phyloP scores from a whole-genome alignment of 2,888 invertebrate genomes.

The Timandra comae region DNA sequence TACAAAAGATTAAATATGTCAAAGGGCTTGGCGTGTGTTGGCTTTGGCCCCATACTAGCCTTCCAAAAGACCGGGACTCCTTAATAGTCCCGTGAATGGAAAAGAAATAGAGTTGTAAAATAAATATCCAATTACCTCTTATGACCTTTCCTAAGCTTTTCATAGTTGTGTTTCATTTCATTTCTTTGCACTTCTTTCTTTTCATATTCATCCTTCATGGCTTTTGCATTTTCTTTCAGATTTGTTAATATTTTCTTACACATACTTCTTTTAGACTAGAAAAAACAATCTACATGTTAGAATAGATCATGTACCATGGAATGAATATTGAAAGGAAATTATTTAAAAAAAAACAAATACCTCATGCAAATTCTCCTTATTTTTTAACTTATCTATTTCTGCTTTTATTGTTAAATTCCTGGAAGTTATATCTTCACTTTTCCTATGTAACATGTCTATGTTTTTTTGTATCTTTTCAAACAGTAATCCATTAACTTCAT shows the following conservation, averaged over 20 bases:
- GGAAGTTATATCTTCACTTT: constrained; percentile 62
- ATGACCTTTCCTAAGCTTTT: constrained; percentile 70
- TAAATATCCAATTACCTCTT: constrained; percentile 45
- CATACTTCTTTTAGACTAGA: constrained; percentile 54
- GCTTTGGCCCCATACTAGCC: no score
- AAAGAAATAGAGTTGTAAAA: no score
- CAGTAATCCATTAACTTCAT: constrained; percentile 35
- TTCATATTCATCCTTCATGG: constrained; percentile 62
- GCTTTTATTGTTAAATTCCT: constrained; percentile 53
- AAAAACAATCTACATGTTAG: constrained; percentile 9
- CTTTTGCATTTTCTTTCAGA: constrained; percentile 55
- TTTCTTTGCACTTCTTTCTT: constrained; percentile 77
- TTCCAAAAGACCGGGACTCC: no score
- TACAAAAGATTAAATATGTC: no score
- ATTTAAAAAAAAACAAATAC: no score
- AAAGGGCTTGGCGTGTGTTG: no score
- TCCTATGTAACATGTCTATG: constrained; percentile 44
- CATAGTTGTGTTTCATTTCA: constrained; percentile 79
- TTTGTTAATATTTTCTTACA: constrained; percentile 47
- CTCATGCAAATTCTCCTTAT: constrained; percentile 34
- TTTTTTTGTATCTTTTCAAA: constrained; percentile 54
- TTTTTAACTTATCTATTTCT: constrained; percentile 55
- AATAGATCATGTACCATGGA: background rate
- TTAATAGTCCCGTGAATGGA: no score
- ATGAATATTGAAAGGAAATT: no score